Conservation (phyloP, 2,113 vertebrate species). For the Sterrhoptilus dennistouni region DNA sequence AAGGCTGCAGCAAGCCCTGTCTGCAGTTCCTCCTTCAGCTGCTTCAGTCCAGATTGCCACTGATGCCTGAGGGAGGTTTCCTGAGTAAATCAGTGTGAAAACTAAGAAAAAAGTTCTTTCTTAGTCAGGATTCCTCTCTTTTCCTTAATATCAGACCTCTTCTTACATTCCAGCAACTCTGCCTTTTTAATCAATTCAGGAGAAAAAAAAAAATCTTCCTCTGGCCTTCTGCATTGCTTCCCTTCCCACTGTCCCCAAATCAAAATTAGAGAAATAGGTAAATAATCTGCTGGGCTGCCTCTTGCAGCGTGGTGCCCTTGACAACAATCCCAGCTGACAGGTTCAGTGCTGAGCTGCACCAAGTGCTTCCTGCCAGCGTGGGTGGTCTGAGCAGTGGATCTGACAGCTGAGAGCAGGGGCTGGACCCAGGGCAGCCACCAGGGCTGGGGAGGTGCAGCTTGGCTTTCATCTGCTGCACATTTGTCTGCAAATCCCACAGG, state of each 20-base stretch:
- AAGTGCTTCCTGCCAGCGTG: constrained; percentile 49
- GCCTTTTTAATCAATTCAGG: neutral
- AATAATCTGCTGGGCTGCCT: constrained; percentile 8
- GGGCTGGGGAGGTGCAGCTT: constrained; percentile 31
- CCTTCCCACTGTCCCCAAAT: neutral
- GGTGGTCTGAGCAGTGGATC: constrained; percentile 68
- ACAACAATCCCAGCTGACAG: constrained; percentile 34
- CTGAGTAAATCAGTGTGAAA: neutral
- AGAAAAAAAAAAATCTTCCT: neutral
- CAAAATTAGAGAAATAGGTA: constrained; percentile 33
- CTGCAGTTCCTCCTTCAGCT: neutral
- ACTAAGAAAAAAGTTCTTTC: neutral
- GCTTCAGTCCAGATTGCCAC: neutral
- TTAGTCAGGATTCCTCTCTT: neutral
- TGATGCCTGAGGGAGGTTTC: neutral
- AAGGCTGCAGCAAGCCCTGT: neutral
- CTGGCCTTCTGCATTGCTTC: neutral
- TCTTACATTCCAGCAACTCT: neutral
- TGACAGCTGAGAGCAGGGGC: constrained; percentile 63
- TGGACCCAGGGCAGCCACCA: neutral
- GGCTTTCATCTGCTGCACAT: constrained; percentile 49
- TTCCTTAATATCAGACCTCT: neutral
- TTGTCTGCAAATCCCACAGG: constrained; percentile 7
- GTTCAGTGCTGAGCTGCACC: constrained; percentile 12
- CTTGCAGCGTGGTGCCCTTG: constrained; percentile 15